Conservation (phyloP, 2,113 vertebrate genomes). For the Nesospiza acunhae region DNA sequence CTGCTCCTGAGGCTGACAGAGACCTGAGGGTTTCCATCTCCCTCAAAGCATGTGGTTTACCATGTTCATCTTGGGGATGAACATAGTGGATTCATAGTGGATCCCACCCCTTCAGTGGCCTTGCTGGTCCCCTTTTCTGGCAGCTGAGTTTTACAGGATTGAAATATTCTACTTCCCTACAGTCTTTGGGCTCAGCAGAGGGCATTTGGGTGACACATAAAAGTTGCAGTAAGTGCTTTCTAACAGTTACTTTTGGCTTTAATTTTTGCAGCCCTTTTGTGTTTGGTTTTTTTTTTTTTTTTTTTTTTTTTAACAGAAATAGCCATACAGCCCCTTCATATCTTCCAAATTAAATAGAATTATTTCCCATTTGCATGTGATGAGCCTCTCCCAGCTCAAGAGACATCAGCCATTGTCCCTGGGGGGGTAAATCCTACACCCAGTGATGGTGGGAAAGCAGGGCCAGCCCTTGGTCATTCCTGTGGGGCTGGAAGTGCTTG, state of each 20-base stretch:
- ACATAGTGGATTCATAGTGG: too few relatives aligned
- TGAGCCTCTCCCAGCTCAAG: neutral
- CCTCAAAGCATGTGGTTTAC: neutral
- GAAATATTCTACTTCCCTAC: neutral
- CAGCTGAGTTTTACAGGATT: neutral
- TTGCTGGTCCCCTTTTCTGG: neutral
- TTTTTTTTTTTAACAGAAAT: neutral
- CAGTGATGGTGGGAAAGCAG: neutral
- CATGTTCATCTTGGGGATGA: accelerated
- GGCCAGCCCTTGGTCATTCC: neutral
- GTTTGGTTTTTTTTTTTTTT: neutral
- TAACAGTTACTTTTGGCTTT: neutral
- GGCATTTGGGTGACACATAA: neutral
- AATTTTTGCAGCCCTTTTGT: neutral
- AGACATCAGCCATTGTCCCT: neutral
- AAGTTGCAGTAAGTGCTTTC: neutral
- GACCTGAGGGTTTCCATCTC: neutral
- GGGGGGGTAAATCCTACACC: accelerated
- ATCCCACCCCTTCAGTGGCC: neutral
- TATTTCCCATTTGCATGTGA: neutral
- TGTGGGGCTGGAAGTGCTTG: accelerated
- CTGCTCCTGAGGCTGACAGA: neutral
- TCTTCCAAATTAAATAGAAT: neutral
- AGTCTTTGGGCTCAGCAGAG: neutral
- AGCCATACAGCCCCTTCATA: neutral